Percentiles rank a stretch among this genome's conserved stretches.
Conservation (phyloP, 1,140 invertebrate genomes). For the Drosophila takahashii region DNA sequence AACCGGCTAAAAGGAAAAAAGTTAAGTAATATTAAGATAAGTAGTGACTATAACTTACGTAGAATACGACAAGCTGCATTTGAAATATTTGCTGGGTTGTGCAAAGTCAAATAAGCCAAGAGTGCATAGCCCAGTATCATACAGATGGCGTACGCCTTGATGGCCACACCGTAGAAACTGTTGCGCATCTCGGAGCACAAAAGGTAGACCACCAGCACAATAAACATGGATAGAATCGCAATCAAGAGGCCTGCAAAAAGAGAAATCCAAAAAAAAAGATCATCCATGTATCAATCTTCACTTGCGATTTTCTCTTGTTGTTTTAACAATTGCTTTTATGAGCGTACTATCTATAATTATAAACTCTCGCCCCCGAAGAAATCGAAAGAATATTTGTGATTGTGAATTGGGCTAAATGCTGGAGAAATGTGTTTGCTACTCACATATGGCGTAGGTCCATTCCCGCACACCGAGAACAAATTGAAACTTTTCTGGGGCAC, state of each 20-base stretch:
- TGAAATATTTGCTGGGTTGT: constrained; percentile 66
- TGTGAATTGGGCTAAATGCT: neutral
- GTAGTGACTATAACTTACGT: constrained; percentile 48
- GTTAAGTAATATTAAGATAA: neutral
- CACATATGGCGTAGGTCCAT: constrained; percentile 81
- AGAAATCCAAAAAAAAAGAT: neutral
- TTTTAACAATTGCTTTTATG: constrained; percentile 61
- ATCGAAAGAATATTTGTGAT: constrained; percentile 28
- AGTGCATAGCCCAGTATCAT: constrained; percentile 76
- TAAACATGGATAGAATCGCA: constrained; percentile 76
- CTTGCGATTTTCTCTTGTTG: constrained; percentile 15
- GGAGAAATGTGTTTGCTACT: constrained; percentile 20
- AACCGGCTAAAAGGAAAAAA: constrained; percentile 67
- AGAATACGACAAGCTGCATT: constrained; percentile 60
- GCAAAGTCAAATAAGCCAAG: constrained; percentile 67
- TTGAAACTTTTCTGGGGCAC: constrained; percentile 62
- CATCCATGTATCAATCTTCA: constrained; percentile 18
- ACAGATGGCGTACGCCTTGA: constrained; percentile 71
- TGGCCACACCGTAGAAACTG: constrained; percentile 77
- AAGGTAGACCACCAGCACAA: constrained; percentile 74
- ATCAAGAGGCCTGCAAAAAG: constrained; percentile 67
- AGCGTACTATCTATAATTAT: constrained; percentile 51
- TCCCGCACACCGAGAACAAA: constrained; percentile 69
- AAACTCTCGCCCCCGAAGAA: constrained; percentile 10
- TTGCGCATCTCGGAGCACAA: constrained; percentile 77